A percentile compares a stretch with the other conserved stretches of the same genome.
Evolutionary conservation across 2,888 invertebrate genomes (phyloP).

Genomic region (Emmelina monodactyla): DNA sequence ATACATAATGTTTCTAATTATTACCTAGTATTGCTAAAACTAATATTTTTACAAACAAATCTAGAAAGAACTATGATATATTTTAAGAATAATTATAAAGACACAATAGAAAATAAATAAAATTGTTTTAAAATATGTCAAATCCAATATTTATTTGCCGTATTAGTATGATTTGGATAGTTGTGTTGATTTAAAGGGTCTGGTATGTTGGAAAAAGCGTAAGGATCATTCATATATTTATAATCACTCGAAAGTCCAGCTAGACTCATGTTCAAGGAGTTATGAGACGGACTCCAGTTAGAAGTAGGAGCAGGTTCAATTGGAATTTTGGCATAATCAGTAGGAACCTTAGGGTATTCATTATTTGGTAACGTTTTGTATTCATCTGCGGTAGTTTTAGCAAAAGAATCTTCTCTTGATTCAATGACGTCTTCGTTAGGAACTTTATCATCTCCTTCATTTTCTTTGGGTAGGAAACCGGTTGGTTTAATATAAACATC

Average conservation of each 20-base stretch:
- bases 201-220: conserved; percentile 50
- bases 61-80: no score
- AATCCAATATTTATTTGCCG: conserved; percentile 60
- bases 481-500: conserved; percentile 52
- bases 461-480: conserved; percentile 52
- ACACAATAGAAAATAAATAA: conserved; percentile 13
- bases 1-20: conserved; percentile 18
- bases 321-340: conserved; percentile 56
- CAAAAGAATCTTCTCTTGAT: conserved; percentile 45
- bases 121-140: conserved; percentile 27
- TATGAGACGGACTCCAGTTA: conserved; percentile 62
- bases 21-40: no score
- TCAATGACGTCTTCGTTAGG: conserved; percentile 46
- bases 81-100: no score
- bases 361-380: conserved; percentile 51
- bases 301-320: conserved; percentile 59
- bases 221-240: conserved; percentile 60
- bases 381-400: conserved; percentile 41
- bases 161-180: conserved; percentile 50
- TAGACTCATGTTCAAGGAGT: conserved; percentile 55
- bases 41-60: no score
- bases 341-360: conserved; percentile 67
- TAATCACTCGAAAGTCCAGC: conserved; percentile 55
- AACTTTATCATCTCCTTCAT: conserved; percentile 45
- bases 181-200: conserved; percentile 54